Percentiles rank a stretch among this genome's conserved stretches.
phyloP scores from a whole-genome alignment of 2,888 invertebrate species.

The Plebejus argus region DNA sequence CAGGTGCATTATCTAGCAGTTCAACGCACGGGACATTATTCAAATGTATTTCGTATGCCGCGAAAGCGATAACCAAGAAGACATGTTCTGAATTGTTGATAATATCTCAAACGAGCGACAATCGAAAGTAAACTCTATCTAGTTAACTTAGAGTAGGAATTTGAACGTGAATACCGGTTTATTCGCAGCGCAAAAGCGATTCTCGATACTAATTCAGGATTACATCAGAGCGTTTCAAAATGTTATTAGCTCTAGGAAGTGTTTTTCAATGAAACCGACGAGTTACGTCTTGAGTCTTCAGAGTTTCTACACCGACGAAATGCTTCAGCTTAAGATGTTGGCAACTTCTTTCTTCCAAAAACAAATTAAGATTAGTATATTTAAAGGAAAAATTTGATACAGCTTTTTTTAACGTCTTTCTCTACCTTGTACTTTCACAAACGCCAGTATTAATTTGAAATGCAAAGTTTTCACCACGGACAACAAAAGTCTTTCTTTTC shows the following conservation, averaged over 20 bases:
- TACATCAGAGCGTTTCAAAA: slow-evolving; percentile 20
- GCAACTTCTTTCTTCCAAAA: not conserved
- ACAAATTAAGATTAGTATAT: not conserved
- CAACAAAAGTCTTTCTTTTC: too few relatives aligned
- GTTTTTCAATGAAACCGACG: slow-evolving; percentile 3
- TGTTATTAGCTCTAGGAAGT: slow-evolving; percentile 22
- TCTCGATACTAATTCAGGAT: slow-evolving; percentile 23
- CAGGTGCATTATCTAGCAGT: slow-evolving; percentile 69
- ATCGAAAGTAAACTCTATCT: slow-evolving; percentile 42
- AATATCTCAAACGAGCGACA: slow-evolving; percentile 51
- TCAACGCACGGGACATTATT: slow-evolving; percentile 73
- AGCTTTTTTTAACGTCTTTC: too few relatives aligned
- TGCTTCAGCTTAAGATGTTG: not conserved
- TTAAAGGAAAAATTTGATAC: too few relatives aligned
- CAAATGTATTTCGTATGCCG: slow-evolving; percentile 74
- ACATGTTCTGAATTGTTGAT: slow-evolving; percentile 68
- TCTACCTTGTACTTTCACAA: too few relatives aligned
- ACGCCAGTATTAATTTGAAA: too few relatives aligned
- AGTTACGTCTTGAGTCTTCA: not conserved
- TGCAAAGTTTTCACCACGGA: too few relatives aligned
- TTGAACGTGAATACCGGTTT: not conserved
- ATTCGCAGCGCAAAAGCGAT: not conserved
- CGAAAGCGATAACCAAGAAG: slow-evolving; percentile 74
- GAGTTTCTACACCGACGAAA: not conserved
- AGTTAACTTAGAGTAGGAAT: not conserved